Evolutionary conservation across 2,113 vertebrate genomes (phyloP), one percentile per base, ranked within the genome.

Genomic region (Kryptolebias marmoratus): DNA sequence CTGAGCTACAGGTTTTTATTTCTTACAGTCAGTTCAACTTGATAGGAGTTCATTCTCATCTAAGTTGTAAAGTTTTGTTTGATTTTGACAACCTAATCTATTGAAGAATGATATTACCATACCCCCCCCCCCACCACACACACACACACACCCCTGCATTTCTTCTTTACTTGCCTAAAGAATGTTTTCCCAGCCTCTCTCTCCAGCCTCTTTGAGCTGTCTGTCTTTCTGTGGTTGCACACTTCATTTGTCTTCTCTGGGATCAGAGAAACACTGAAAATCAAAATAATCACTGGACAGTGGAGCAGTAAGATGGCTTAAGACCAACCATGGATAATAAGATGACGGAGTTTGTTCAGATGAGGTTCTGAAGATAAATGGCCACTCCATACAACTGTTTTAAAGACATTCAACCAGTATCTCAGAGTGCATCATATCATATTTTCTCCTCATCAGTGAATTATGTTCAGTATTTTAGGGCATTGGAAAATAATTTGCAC

Each of bases 111-210:
- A 68, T 58, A 84, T 81, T 68, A 83, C 73, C 39, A 42, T 42
- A 54, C 80, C 83, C 84, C 73, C 74, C 18, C 63, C 79, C 68
- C 64, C 59, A 32, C 47, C 22, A 22, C 22, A 22, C 22, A 22
- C 22, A 22, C 22, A 22, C 22, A 22, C 22, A 22, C 22, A 22
- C 39, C 67, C 72, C 44, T 22, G 58, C 54, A 44, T 71, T 71
- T 85, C 83, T 71, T 52, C 62, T 78, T 74, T 84, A 66, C 68
- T 82, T 64, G 71, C 74, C 73, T 80, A 57, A 84, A 86, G 86
- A 91, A 84, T 90, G 87, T 90, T 89, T 93, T 90, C 89, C 86
- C 90, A 88, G 90, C 91, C 82, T 91, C 79, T 89, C 81, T 88
- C 80, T 81, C 91, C 87, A 84, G 84, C 82, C 82, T 89, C 76